phyloP scores from a whole-genome alignment of 2,797 vertebrate species.

The Podargus strigoides region DNA sequence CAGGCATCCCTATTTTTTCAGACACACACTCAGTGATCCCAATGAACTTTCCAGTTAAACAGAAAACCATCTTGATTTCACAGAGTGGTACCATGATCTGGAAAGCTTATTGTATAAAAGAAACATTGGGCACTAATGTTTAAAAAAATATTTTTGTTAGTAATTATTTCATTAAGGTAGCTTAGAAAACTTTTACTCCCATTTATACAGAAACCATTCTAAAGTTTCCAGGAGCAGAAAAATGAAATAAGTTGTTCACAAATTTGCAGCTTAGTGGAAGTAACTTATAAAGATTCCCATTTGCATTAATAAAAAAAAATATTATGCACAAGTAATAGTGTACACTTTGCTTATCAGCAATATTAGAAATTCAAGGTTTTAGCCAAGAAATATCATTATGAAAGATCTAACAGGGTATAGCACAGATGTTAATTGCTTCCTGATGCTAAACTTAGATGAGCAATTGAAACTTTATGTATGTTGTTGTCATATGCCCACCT shows the following conservation, averaged over 20 bases:
- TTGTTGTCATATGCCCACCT: neutral
- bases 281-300: neutral
- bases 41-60: neutral
- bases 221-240: neutral
- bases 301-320: neutral
- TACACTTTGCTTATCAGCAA: neutral
- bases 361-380: neutral
- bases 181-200: neutral
- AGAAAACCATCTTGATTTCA: neutral
- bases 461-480: neutral
- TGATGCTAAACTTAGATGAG: neutral
- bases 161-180: neutral
- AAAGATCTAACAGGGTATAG: neutral
- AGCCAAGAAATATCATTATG: neutral
- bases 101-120: neutral
- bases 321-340: neutral
- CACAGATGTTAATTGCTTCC: neutral
- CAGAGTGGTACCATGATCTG: neutral
- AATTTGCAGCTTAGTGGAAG: neutral
- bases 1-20: neutral
- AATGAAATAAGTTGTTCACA: neutral
- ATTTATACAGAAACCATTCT: neutral
- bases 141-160: neutral
- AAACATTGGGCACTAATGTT: neutral
- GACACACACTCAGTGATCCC: neutral